Conservation (phyloP, 37 sponge, comb jelly and placozoan species). For the Aphrocallistes beatrix region DNA sequence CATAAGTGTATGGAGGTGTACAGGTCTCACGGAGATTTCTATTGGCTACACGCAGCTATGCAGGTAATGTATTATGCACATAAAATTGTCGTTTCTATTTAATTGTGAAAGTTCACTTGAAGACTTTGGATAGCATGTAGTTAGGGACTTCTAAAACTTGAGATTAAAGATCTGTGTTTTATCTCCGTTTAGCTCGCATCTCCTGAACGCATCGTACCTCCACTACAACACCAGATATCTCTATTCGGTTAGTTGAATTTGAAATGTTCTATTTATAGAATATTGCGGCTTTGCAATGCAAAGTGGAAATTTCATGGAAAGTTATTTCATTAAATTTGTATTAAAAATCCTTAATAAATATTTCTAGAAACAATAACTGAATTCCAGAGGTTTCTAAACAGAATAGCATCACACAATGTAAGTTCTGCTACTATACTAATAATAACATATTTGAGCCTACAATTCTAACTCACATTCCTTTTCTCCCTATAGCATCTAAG, state of each 20-base stretch:
- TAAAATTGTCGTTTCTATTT: not conserved
- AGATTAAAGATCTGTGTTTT: too few species aligned
- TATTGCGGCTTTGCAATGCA: too few species aligned
- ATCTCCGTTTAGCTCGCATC: constrained; percentile 53
- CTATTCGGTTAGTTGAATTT: constrained; percentile 23
- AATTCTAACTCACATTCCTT: not conserved
- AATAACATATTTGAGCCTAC: not conserved
- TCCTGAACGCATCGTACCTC: constrained; percentile 66
- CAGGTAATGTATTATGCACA: not conserved
- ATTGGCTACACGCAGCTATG: constrained; percentile 64
- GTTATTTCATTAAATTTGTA: too few species aligned
- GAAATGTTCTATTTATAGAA: too few species aligned
- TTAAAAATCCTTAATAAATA: not conserved
- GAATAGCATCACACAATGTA: constrained; percentile 42
- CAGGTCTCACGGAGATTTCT: constrained; percentile 66
- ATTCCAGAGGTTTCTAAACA: constrained; percentile 67
- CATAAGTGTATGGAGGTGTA: constrained; percentile 39
- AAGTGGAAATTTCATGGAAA: too few species aligned
- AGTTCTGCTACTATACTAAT: not conserved
- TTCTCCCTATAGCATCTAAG: constrained; percentile 11
- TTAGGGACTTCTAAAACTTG: too few species aligned
- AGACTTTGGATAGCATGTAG: not conserved
- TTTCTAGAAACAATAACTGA: constrained; percentile 61
- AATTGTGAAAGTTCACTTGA: not conserved
- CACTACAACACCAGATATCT: constrained; percentile 57